phyloP scores from a whole-genome alignment of 2,888 invertebrate genomes.

The Callimorpha dominula region DNA sequence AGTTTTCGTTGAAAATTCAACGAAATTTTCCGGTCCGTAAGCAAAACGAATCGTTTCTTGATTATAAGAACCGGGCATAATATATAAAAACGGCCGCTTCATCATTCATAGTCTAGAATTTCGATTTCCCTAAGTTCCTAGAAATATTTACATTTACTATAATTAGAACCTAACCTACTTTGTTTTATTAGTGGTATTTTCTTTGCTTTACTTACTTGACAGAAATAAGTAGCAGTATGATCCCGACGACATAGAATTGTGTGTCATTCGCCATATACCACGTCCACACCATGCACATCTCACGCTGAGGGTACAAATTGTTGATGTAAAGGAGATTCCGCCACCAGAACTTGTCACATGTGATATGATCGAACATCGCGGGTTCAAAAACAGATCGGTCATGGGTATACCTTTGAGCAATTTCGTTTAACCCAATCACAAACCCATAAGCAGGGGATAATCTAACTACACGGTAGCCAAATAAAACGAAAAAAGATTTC shows the following conservation, averaged over 20 bases:
- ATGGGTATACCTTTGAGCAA: conserved; percentile 90
- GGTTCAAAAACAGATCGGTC: conserved; percentile 91
- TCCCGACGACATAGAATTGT: conserved; percentile 91
- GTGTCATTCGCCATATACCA: conserved; percentile 95
- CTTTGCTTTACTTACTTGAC: conserved; percentile 86
- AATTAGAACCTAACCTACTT: neutral
- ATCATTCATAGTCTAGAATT: no score
- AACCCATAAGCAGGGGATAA: conserved; percentile 94
- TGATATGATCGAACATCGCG: conserved; percentile 89
- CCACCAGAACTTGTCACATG: conserved; percentile 94
- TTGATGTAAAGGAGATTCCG: conserved; percentile 94
- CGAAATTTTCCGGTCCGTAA: no score
- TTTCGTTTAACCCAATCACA: conserved; percentile 91
- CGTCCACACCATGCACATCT: conserved; percentile 94
- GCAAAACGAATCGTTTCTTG: no score
- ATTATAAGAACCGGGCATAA: no score
- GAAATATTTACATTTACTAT: neutral
- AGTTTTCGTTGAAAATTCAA: no score
- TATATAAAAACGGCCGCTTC: no score
- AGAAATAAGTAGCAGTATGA: conserved; percentile 88
- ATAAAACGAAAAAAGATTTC: conserved; percentile 82
- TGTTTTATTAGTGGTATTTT: neutral
- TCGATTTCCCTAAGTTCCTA: neutral
- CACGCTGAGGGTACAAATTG: conserved; percentile 91
- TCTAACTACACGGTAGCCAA: conserved; percentile 88